Evolutionary conservation across 2,113 vertebrate species (phyloP), one percentile per base, ranked within the genome.

Genomic region (Gymnarchus niloticus): DNA sequence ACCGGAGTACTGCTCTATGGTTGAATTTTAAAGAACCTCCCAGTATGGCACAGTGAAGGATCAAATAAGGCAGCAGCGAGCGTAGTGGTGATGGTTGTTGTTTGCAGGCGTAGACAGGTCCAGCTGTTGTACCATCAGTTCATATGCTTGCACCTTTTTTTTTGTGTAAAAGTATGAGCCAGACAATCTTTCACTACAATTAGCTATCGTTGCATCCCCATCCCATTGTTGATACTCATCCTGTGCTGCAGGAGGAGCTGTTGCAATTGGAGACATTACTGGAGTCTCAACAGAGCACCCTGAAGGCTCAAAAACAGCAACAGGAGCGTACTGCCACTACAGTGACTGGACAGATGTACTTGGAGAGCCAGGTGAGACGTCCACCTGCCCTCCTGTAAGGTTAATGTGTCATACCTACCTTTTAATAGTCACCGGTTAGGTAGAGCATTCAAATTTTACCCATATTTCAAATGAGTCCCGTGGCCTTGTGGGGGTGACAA

Each of bases 331-430:
- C 95, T 41, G 97, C 98, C 0, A 93, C 95, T 88, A 96, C 97
- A 0, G 97, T 99, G 83, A 99, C 98, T 0, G 97, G 97, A 46
- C 98, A 99, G 94, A 99, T 99, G 98, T 97, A 94, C 88, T 91
- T 97, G 86, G 98, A 99, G 92, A 98, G 96, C 88, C 98, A 99
- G 97, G 98, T 98, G 87, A 85, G 21, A n/a, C 33, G 21, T n/a
- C 28, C 21, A 19, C n/a, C 44, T 56, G 3, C 73, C 51, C 41
- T 77, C 48, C 3, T 48, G 28, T 0, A 59, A 4, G 25, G 46
- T 52, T n/a, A n/a, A 46, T 49, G 76, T 51, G 48, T 52, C 28
- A 17, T 77, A 33, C 19, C 48, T 23, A 41, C 21, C 23, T 77
- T 69, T 37, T 69, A 33, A 69, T 33, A 25, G 77, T 10, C 44